Base-by-base conservation (phyloP, 92 coral and sea anemone species). In the Palythoa grandis region DNA sequence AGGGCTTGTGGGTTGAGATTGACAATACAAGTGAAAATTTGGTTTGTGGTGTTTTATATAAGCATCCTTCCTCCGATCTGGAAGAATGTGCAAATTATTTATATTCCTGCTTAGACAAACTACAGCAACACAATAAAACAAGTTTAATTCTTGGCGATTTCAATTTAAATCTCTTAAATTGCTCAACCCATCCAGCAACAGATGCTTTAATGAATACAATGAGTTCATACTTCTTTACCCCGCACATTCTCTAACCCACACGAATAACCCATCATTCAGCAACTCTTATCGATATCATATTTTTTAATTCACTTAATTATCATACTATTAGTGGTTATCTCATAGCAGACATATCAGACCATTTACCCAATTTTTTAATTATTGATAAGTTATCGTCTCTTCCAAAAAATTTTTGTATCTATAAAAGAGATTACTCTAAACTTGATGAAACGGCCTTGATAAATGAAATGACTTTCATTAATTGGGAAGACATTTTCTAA, bases 381-480 rank as follows among this genome's bases (percentile, higher is more conserved):
- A 70, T 53, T 53, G 58, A 70, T 2, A 70, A 35, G 43, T 4
- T 70, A 23, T 70, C 74, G 3, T 70, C 17, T 23, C 48, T 70
- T 72, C 76, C 76, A 72, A 72, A 72, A 7, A 39, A 11, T 0
- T 16, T 72, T 72, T 35, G 22, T 72, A 70, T 70, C 52, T 72
- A 72, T 29, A 72, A 72, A 72, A 72, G 76, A 40, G 76, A 72
- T 72, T 72, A 72, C 22, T 72, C 76, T 29, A 16, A 38, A 72
- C 52, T 72, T 35, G 53, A 72, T 39, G 54, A 72, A 40, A 72
- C 52, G 76, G 52, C 53, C 52, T 72, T 72, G 56, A 72, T 72
- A 72, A 72, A 35, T 35, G 76, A 72, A 72, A 72, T 72, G n/a
- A n/a, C n/a, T n/a, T n/a, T n/a, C n/a, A n/a, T n/a, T n/a, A n/a